These are phyloP conservation scores for Perodicticus potto DNA, from an alignment of 2,797 vertebrate species.

Conservation along the genomic window DNA sequence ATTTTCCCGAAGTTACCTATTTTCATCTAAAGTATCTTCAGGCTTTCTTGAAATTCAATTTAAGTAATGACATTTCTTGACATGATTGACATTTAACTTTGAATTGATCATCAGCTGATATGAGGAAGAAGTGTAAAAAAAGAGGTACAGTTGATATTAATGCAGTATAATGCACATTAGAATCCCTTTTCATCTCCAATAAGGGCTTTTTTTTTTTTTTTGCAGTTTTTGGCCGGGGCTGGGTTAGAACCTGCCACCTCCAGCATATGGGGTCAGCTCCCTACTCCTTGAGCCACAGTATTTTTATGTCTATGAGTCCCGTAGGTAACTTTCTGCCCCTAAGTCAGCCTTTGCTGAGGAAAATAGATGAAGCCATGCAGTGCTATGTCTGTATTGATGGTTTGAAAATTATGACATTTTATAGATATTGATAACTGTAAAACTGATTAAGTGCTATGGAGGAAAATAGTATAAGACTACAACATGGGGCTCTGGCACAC, in stretches of 20 bases:
- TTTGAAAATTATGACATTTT: conserved; percentile 2
- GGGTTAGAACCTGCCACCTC: no score
- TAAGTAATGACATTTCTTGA: not conserved
- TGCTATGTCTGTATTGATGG: not conserved
- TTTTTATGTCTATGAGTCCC: not conserved
- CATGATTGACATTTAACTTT: not conserved
- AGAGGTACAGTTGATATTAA: not conserved
- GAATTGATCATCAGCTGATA: not conserved
- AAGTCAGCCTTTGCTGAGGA: not conserved
- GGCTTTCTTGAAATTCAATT: not conserved
- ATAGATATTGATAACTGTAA: not conserved
- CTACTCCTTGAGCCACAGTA: no score
- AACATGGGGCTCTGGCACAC: not conserved
- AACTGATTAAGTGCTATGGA: not conserved
- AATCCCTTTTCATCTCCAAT: not conserved
- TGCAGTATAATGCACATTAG: not conserved
- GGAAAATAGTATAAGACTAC: not conserved
- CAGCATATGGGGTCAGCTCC: no score
- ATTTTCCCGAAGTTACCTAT: not conserved
- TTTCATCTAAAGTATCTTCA: not conserved
- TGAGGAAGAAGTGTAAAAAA: not conserved
- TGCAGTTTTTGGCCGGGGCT: no score
- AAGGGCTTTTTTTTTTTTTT: not conserved
- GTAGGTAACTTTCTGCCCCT: not conserved
- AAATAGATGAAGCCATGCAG: not conserved